Base-by-base conservation (phyloP, 2,797 vertebrate species). In the Serranus cabrilla region DNA sequence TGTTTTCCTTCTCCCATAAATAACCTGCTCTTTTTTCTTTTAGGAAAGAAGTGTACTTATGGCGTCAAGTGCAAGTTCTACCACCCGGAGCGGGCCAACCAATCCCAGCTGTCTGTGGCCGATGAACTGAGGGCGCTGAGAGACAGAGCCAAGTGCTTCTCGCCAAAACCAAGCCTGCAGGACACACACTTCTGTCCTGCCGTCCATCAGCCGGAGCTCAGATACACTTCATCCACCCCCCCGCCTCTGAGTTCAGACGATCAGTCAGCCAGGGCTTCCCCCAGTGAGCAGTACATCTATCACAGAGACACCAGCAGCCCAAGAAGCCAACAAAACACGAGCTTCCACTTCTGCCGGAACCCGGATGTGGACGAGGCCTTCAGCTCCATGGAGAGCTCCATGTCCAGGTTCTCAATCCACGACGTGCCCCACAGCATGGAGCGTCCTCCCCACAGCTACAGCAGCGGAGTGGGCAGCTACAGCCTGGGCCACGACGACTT, bases 1-100 rank as follows among this genome's bases (percentile, higher is more conserved):
- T 34, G 34, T 34, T 34, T 34, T 34, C 6, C 5, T 34, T 31
- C 27, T 31, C 11, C 9, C 20, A 21, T 74, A 51, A 66, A 57
- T 46, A 61, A 50, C 49, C 58, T 21, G 17, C 51, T 67, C 10
- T 1, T 27, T 68, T 59, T 16, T 74, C 71, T 87, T 90, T 57
- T 81, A 98, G 97, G 96, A 60, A 97, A 95, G 92, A 98, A 97
- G 73, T 98, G 97, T 54, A 98, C 97, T 1, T 98, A 97, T 4
- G 97, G 97, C 42, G 92, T 95, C 54, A 97, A 98, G 92, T 98
- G 97, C 81, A 97, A 97, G 83, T 98, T 96, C 92, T 96, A 96
- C 80, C 97, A 98, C 59, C 95, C 96, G 0, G 97, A 97, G 87
- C 92, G 96, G 49, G 74, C 81, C 16, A 93, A 90, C 58, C 95